phyloP scores from a whole-genome alignment of 2,888 invertebrate genomes.

The Endotricha flammealis region DNA sequence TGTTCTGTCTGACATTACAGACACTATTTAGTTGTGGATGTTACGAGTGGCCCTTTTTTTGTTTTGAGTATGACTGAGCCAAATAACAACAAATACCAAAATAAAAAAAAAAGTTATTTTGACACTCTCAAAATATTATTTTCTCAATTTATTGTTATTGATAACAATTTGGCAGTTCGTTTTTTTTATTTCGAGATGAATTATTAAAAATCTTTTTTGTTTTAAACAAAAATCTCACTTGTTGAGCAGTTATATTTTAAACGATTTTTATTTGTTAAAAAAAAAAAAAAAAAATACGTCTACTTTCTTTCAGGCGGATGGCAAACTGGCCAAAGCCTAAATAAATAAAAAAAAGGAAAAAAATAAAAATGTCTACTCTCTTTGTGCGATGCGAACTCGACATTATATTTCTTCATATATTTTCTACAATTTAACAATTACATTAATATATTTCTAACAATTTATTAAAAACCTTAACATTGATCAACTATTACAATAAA shows the following conservation, averaged over 20 bases:
- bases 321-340: too few relatives aligned
- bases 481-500: conserved; percentile 47
- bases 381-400: conserved; percentile 72
- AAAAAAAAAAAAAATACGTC: conserved; percentile 24
- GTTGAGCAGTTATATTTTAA: conserved; percentile 8
- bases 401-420: conserved; percentile 45
- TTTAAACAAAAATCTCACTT: neutral
- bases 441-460: conserved; percentile 36
- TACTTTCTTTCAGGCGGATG: conserved; percentile 61
- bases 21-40: too few relatives aligned
- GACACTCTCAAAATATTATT: conserved; percentile 34
- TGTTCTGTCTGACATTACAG: too few relatives aligned
- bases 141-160: conserved; percentile 19
- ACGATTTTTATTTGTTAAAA: neutral
- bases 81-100: too few relatives aligned
- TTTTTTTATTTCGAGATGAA: conserved; percentile 22
- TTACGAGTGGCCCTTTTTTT: too few relatives aligned
- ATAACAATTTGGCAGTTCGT: conserved; percentile 45
- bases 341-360: conserved; percentile 3
- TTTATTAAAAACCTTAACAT: conserved; percentile 44
- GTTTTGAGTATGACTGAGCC: too few relatives aligned
- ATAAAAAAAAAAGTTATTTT: conserved; percentile 34
- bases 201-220: conserved; percentile 1
- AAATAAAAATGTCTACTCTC: conserved; percentile 41
- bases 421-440: conserved; percentile 60